Evolutionary conservation across 1,140 invertebrate species (phyloP).

Genomic region (Sitodiplosis mosellana): DNA sequence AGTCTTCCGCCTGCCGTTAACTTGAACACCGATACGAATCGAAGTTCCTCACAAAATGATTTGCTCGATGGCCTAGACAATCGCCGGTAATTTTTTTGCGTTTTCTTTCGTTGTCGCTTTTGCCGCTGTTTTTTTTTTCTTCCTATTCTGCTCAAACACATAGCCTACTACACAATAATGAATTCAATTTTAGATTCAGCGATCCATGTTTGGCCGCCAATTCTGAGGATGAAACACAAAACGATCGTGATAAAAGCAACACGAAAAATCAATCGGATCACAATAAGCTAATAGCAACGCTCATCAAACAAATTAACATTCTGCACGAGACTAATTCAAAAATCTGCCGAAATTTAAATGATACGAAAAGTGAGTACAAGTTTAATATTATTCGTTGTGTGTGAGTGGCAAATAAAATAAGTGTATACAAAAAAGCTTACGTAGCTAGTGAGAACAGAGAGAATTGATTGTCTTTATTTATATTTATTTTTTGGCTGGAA

Average conservation of each 20-base stretch:
- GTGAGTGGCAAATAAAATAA: not conserved
- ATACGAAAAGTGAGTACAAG: slow-evolving; percentile 19
- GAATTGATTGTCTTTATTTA: too few relatives aligned
- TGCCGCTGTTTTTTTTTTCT: not conserved
- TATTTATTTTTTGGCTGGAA: too few relatives aligned
- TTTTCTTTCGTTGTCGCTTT: not conserved
- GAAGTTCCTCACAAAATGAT: not conserved
- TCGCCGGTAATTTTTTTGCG: not conserved
- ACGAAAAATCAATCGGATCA: slow-evolving; percentile 11
- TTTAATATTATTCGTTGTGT: not conserved
- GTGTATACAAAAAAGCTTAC: not conserved
- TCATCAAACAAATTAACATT: slow-evolving; percentile 24
- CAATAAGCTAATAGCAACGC: slow-evolving; percentile 19
- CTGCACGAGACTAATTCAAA: slow-evolving; percentile 25
- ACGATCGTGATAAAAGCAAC: slow-evolving; percentile 21
- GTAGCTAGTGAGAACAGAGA: too few relatives aligned
- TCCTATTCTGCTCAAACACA: not conserved
- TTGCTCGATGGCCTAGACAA: not conserved
- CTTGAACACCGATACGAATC: not conserved
- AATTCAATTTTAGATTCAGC: slow-evolving; percentile 19
- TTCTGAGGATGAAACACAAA: slow-evolving; percentile 21
- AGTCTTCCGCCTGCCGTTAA: slow-evolving; percentile 1
- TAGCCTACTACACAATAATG: not conserved
- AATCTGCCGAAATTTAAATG: slow-evolving; percentile 23
- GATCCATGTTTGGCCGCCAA: slow-evolving; percentile 23